These are phyloP conservation scores for Saxidomus purpurata DNA, from an alignment of 1,140 invertebrate species.

Conservation along the genomic window DNA sequence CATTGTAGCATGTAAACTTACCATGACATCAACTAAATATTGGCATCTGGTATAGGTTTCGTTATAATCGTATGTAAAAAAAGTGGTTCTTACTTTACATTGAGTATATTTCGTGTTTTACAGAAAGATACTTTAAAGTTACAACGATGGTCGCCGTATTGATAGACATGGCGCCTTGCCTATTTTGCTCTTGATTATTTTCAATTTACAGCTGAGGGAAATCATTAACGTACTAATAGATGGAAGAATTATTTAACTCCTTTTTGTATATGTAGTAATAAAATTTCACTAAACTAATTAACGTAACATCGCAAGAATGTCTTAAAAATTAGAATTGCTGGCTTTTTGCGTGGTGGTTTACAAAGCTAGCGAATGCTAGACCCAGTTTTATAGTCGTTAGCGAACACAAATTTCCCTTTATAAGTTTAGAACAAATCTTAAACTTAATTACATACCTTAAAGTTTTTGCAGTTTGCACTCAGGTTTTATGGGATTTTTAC, in stretches of 20 bases:
- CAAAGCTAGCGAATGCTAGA: not conserved
- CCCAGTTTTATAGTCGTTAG: not conserved
- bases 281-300: slow-evolving; percentile 12
- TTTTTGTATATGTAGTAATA: not conserved
- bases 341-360: not conserved
- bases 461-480: not conserved
- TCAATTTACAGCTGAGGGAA: not conserved
- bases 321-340: not conserved
- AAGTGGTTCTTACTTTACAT: too few species aligned
- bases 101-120: too few species aligned
- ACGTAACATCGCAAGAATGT: not conserved
- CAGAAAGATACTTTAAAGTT: too few species aligned
- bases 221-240: not conserved
- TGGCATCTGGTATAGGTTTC: too few species aligned
- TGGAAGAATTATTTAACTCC: not conserved
- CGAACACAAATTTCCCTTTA: not conserved
- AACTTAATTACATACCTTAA: not conserved
- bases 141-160: too few species aligned
- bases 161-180: not conserved
- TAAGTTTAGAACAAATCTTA: slow-evolving; percentile 16
- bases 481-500: not conserved
- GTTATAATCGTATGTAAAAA: too few species aligned
- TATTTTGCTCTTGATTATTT: not conserved
- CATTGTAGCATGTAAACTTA: too few species aligned
- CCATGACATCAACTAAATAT: too few species aligned